Evolutionary conservation across 2,113 vertebrate species (phyloP).

Genomic region (Pachycephala philippinensis): DNA sequence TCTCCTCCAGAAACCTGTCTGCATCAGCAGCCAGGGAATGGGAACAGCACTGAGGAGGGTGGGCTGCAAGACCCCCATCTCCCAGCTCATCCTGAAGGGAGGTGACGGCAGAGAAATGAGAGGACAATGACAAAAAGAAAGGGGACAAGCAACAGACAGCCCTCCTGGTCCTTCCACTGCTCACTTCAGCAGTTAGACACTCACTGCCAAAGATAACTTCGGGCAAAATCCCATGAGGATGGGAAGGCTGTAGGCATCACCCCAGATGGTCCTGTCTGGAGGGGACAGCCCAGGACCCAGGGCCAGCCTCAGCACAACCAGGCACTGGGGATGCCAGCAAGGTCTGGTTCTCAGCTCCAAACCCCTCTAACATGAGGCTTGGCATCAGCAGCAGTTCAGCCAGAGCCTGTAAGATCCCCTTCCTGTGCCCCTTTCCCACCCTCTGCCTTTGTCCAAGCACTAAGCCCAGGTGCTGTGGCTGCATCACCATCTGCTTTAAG

Average conservation of each 20-base stretch:
- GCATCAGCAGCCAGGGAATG: neutral
- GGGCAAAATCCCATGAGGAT: neutral
- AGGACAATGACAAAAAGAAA: neutral
- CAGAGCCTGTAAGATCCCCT: neutral
- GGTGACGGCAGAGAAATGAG: accelerated
- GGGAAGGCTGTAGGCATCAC: neutral
- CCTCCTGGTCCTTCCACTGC: neutral
- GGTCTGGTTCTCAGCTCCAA: neutral
- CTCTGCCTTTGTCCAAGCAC: neutral
- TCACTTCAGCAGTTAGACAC: neutral
- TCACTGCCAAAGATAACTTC: neutral
- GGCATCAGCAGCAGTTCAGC: neutral
- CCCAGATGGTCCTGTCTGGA: accelerated
- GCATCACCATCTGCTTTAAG: neutral
- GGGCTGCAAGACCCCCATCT: neutral
- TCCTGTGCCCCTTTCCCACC: neutral
- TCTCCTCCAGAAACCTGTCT: neutral
- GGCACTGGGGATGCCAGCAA: neutral
- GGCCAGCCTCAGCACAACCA: neutral
- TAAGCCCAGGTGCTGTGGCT: neutral
- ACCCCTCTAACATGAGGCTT: neutral
- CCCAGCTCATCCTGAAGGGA: neutral
- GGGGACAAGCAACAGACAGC: neutral
- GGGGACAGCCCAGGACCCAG: neutral
- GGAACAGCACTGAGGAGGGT: neutral